Percentiles rank a stretch among this genome's conserved stretches.
Conservation (phyloP, 1,140 invertebrate genomes). For the Zeugodacus cucurbitae region DNA sequence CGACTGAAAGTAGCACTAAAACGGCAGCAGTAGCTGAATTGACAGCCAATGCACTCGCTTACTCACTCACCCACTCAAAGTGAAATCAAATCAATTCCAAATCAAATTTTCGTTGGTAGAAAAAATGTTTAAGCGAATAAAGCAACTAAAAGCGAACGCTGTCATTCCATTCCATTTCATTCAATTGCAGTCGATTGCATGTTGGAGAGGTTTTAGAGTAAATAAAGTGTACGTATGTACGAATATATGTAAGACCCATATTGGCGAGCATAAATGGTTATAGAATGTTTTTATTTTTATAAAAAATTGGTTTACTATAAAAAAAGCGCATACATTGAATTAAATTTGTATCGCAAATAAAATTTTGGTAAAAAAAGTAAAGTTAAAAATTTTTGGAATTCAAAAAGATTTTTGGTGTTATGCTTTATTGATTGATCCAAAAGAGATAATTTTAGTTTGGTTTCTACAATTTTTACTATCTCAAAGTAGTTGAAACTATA, state of each 20-base stretch:
- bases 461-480: too few species aligned
- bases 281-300: too few species aligned
- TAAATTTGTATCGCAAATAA: too few species aligned
- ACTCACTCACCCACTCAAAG: slow-evolving; percentile 11
- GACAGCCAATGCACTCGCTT: slow-evolving; percentile 12
- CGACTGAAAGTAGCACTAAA: slow-evolving; percentile 24
- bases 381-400: too few species aligned
- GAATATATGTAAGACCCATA: neutral
- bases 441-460: too few species aligned
- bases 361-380: too few species aligned
- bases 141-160: neutral
- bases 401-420: too few species aligned
- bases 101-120: neutral
- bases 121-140: neutral
- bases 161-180: slow-evolving; percentile 27
- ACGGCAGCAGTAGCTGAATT: neutral
- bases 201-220: neutral
- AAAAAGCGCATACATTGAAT: too few species aligned
- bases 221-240: neutral
- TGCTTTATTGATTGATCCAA: too few species aligned
- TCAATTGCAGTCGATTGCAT: slow-evolving; percentile 13
- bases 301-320: too few species aligned
- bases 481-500: too few species aligned
- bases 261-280: too few species aligned
- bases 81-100: slow-evolving; percentile 34